Evolutionary conservation across 2,797 vertebrate species (phyloP), one percentile per base, ranked within the genome.

Genomic region (Myotis daubentonii): DNA sequence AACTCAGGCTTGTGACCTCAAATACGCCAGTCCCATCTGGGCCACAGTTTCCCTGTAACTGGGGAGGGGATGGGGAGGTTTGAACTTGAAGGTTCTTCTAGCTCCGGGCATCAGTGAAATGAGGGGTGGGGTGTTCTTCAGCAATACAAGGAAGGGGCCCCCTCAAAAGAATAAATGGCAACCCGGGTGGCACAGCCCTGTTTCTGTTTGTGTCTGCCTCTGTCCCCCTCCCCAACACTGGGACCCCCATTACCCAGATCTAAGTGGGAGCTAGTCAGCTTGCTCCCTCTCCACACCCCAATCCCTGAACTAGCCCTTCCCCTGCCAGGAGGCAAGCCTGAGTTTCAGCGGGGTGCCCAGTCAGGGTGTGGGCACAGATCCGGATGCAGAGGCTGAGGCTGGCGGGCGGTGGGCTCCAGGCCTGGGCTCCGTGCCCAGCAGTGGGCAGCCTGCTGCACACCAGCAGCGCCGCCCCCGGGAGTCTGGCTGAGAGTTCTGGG

Each of bases 341-440:
- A 33, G 30, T 44, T 78, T 16, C 57, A 83, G 81, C 5, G 0
- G 5, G n/a, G 80, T 0, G 1, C 81, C 92, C 0, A 2, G 72
- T 51, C 0, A 0, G 47, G 25, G n/a, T 1, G 3, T 17, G 78
- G 60, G 38, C 53, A 0, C 6, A 0, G 20, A 91, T 49, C 71
- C 0, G 9, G 30, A 28, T 10, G 81, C 10, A 19, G 57, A 0
- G 16, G 11, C 0, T 0, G 22, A 51, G 68, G 6, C 20, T 5
- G 20, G 71, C 3, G 8, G 57, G 15, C 3, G 5, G 30, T 3
- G 0, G 47, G 51, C 85, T 68, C 41, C 0, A 5, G 89, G 53
- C 76, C 79, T 1, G 5, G 81, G 90, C 86, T 88, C 49, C 0
- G 0, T 6, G 78, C 91, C 92, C 57, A n/a, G 75, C 66, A 66